These are phyloP conservation scores for Takifugu ocellatus DNA, from an alignment of 2,797 vertebrate genomes.

Conservation along the genomic window DNA sequence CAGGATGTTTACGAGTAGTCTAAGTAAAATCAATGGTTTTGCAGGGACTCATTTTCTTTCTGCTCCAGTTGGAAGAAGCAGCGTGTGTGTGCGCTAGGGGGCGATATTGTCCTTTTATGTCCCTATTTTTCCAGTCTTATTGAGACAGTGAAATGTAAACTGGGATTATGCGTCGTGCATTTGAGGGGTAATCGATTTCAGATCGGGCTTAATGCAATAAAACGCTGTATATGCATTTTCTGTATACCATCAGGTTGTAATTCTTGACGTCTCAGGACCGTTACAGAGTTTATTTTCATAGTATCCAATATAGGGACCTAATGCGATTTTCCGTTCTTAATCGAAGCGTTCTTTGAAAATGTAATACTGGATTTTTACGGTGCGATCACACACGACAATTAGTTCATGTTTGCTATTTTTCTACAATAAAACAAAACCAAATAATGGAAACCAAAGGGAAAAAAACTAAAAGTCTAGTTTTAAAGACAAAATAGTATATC, in stretches of 20 bases:
- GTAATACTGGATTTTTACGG: neutral
- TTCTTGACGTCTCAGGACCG: neutral
- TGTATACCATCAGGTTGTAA: neutral
- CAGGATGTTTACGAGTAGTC: too few species aligned
- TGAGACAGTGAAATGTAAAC: conserved; percentile 20
- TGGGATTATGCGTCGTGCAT: neutral
- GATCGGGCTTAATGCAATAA: neutral
- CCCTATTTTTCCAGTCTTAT: neutral
- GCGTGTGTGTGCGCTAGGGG: conserved; percentile 67
- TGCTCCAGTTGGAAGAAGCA: neutral
- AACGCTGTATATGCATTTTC: neutral
- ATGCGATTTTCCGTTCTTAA: neutral
- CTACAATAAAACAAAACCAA: too few species aligned
- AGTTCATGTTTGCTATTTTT: too few species aligned
- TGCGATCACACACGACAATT: too few species aligned
- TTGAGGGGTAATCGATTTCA: neutral
- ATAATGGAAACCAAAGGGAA: too few species aligned
- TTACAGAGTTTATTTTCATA: neutral
- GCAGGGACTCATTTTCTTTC: neutral
- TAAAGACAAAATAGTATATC: too few species aligned
- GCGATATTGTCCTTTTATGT: conserved; percentile 66
- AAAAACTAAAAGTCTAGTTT: too few species aligned
- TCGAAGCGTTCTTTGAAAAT: neutral
- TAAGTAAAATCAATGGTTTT: neutral
- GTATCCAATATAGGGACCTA: neutral